phyloP scores from a whole-genome alignment of 2,113 vertebrate species.

The Ceuthmochares aereus region DNA sequence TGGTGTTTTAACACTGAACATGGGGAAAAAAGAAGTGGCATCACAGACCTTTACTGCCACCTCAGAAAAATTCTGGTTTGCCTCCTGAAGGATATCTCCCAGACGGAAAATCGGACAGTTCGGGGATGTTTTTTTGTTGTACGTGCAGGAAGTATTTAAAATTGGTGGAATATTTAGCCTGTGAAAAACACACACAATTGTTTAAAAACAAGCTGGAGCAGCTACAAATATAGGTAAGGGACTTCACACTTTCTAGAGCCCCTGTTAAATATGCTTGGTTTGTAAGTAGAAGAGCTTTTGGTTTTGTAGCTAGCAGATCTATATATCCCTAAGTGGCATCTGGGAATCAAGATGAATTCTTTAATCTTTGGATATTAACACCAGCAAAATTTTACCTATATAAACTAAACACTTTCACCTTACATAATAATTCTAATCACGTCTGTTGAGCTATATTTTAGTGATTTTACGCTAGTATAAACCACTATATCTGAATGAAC shows the following conservation, averaged over 20 bases:
- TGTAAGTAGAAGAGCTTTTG: background rate
- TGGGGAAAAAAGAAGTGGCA: background rate
- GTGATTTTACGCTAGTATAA: background rate
- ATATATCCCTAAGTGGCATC: background rate
- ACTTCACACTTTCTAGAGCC: background rate
- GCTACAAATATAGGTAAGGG: background rate
- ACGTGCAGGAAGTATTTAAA: slow-evolving; percentile 78
- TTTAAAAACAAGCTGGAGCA: background rate
- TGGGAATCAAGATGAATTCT: background rate
- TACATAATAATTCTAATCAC: background rate
- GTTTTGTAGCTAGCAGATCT: background rate
- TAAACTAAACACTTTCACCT: background rate
- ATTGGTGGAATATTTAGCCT: slow-evolving; percentile 84
- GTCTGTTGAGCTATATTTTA: background rate
- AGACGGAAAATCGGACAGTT: slow-evolving; percentile 86
- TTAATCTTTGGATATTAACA: background rate
- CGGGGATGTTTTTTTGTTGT: slow-evolving; percentile 59
- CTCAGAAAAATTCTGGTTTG: slow-evolving; percentile 82
- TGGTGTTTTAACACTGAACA: background rate
- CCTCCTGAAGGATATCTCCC: slow-evolving; percentile 80
- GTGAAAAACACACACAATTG: background rate
- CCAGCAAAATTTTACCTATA: background rate
- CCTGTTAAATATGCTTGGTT: background rate
- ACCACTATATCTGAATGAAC: background rate
- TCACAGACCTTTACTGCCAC: slow-evolving; percentile 82